A percentile compares a stretch with the other conserved stretches of the same genome.
Evolutionary conservation across 2,888 invertebrate genomes (phyloP).

Genomic region (Chrysolina haemoptera): DNA sequence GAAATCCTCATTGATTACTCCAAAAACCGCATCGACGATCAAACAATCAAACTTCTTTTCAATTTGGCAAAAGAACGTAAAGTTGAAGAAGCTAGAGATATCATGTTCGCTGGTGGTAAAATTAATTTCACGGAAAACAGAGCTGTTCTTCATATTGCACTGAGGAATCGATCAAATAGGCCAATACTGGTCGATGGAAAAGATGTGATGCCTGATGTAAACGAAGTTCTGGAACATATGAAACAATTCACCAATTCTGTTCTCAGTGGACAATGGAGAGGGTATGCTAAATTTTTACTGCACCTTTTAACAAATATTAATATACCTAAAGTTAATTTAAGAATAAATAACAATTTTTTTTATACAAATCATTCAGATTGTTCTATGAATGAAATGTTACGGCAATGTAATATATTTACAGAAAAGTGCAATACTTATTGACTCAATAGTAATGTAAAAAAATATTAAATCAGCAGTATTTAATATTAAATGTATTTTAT

Average conservation of each 20-base stretch:
- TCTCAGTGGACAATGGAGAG: slow-evolving; percentile 79
- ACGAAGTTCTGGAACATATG: slow-evolving; percentile 94
- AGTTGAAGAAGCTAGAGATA: slow-evolving; percentile 88
- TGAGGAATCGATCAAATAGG: slow-evolving; percentile 87
- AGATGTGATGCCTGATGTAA: slow-evolving; percentile 95
- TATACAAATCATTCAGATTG: no score
- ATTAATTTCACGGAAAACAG: slow-evolving; percentile 98
- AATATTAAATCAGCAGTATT: no score
- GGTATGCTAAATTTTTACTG: no score
- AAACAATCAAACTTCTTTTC: slow-evolving; percentile 82
- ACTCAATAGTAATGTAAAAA: no score
- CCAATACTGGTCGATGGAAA: slow-evolving; percentile 88
- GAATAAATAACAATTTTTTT: no score
- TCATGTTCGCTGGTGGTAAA: slow-evolving; percentile 94
- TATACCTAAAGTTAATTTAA: no score
- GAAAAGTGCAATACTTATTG: no score
- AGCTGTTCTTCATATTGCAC: slow-evolving; percentile 94
- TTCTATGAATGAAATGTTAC: no score
- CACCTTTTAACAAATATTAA: no score
- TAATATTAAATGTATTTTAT: no score
- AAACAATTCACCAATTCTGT: slow-evolving; percentile 90
- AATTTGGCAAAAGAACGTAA: slow-evolving; percentile 87
- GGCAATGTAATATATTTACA: no score
- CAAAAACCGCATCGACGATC: slow-evolving; percentile 92
- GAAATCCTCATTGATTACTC: slow-evolving; percentile 96